These are phyloP conservation scores for Albula glossodonta DNA, from an alignment of 2,113 vertebrate genomes.

Conservation along the genomic window DNA sequence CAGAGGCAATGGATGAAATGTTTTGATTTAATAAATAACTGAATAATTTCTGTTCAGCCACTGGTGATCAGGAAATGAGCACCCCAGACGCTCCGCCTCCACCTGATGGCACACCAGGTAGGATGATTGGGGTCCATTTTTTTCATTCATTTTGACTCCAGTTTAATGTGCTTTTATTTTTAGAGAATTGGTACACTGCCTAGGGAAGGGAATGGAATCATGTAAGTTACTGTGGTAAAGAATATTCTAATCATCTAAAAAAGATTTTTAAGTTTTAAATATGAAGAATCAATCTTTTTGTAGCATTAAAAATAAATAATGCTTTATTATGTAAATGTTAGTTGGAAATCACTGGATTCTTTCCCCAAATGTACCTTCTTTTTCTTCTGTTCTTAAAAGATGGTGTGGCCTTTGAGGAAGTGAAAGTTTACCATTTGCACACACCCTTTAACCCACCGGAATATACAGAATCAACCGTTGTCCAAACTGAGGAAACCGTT, in stretches of 20 bases:
- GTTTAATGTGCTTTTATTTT: too few relatives aligned
- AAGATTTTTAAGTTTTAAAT: not conserved
- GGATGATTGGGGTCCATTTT: not conserved
- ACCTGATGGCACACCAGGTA: slow-evolving; percentile 52
- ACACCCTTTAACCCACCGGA: slow-evolving; percentile 35
- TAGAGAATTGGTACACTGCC: not conserved
- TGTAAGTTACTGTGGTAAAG: not conserved
- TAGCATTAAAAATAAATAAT: not conserved
- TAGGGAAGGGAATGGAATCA: not conserved
- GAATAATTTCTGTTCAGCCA: too few relatives aligned
- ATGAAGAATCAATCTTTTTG: not conserved
- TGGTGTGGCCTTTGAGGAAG: slow-evolving; percentile 26
- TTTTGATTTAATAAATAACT: not conserved
- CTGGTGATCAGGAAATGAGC: too few relatives aligned
- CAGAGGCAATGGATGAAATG: not conserved
- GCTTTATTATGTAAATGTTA: not conserved
- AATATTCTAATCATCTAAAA: not conserved
- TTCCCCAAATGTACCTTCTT: not conserved
- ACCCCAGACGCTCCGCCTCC: slow-evolving; percentile 18
- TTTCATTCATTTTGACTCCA: too few relatives aligned
- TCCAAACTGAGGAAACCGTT: not conserved
- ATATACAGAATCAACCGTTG: slow-evolving; percentile 17
- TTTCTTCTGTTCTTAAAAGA: not conserved
- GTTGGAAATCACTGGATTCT: not conserved
- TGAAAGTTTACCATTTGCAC: slow-evolving; percentile 42